phyloP scores from a whole-genome alignment of 2,888 invertebrate species.

The Aspidiotus destructor region DNA sequence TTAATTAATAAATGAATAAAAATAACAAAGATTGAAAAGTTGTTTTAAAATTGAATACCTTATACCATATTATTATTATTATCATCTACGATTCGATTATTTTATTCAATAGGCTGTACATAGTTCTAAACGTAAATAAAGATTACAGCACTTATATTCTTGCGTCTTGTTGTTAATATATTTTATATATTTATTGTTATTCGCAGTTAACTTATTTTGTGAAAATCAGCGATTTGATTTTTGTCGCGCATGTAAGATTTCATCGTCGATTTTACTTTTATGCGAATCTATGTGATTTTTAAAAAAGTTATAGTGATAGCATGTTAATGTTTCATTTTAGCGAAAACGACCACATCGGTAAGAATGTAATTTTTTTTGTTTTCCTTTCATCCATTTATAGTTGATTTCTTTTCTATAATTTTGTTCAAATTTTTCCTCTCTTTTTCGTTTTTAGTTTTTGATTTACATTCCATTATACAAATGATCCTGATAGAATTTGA shows the following conservation, averaged over 20 bases:
- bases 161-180: background rate
- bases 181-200: background rate
- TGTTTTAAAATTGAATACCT: background rate
- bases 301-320: background rate
- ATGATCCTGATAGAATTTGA: too few species aligned
- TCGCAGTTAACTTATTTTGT: background rate
- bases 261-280: background rate
- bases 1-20: background rate
- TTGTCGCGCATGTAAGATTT: background rate
- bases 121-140: background rate
- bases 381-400: too few species aligned
- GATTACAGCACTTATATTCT: background rate
- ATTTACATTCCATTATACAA: too few species aligned
- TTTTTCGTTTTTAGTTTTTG: too few species aligned
- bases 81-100: too few species aligned
- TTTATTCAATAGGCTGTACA: background rate
- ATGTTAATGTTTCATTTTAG: background rate
- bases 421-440: too few species aligned
- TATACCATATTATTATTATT: too few species aligned
- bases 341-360: background rate
- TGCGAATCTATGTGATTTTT: slow-evolving; percentile 2
- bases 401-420: too few species aligned
- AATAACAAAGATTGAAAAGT: background rate
- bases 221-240: background rate
- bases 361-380: too few species aligned